Base-by-base conservation (phyloP, 2,888 invertebrate genomes). In the Chydorus sphaericus region DNA sequence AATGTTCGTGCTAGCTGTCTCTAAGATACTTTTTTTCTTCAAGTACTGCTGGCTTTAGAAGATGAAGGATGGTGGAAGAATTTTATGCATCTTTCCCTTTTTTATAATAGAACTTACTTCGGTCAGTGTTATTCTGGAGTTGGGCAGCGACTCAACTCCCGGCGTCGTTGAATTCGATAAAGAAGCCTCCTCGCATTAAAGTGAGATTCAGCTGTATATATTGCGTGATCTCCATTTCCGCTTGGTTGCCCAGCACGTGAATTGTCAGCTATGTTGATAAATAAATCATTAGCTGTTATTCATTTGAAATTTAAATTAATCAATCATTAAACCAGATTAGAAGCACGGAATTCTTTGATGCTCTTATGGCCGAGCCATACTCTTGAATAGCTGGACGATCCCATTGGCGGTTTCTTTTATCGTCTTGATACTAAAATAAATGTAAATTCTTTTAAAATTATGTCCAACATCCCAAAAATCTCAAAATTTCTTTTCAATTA, bases 271-370 rank as follows among this genome's bases (percentile, higher is more conserved):
- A 60, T 57, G n/a, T n/a, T n/a, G n/a, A n/a, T n/a, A n/a, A n/a
- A n/a, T n/a, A n/a, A n/a, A n/a, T n/a, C n/a, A n/a, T n/a, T n/a
- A n/a, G n/a, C n/a, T n/a, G n/a, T 44, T 16, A 44, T 10, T 7
- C 20, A 16, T 18, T 16, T 7, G 16, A 18, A n/a, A n/a, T n/a
- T n/a, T n/a, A n/a, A n/a, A n/a, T n/a, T n/a, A n/a, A n/a, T n/a
- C n/a, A n/a, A n/a, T n/a, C n/a, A n/a, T n/a, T n/a, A n/a, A 71
- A 93, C 96, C 86, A 98, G 97, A 75, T 98, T 98, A 61, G 93
- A 85, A 63, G 93, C 93, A 70, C 94, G 80, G 73, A 97, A 90
- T 76, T 97, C 96, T 73, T 91, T 87, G 50, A 96, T 80, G 60
- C 82, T 79, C 70, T 86, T 85, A 64, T 87, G 86, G 66, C 83